phyloP scores from a whole-genome alignment of 2,797 vertebrate species.

The Anguilla megastoma region DNA sequence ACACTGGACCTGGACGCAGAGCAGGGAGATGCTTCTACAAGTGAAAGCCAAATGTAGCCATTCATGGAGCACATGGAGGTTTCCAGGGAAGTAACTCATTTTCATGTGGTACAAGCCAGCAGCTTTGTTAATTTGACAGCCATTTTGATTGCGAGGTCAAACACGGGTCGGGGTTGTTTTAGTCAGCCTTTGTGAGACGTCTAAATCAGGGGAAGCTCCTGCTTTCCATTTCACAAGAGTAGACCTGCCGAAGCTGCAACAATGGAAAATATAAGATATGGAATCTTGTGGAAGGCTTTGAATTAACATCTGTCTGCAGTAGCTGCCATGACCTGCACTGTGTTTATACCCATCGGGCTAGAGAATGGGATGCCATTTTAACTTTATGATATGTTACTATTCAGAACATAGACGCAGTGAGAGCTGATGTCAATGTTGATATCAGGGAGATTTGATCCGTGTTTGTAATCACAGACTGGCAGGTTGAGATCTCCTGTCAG shows the following conservation, averaged over 20 bases:
- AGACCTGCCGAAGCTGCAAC: not conserved
- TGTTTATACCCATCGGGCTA: not conserved
- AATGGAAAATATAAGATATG: not conserved
- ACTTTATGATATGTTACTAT: slow-evolving; percentile 25
- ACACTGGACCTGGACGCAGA: not conserved
- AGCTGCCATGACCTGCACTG: not conserved
- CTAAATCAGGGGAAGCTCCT: not conserved
- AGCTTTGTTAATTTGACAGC: not conserved
- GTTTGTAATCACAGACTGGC: not conserved
- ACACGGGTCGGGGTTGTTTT: slow-evolving; percentile 5
- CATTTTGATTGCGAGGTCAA: not conserved
- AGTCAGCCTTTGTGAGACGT: not conserved
- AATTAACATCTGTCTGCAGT: not conserved
- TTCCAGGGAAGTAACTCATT: not conserved
- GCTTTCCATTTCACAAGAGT: not conserved
- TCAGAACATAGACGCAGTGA: not conserved
- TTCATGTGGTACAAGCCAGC: not conserved
- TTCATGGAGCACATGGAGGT: not conserved
- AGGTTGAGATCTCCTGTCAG: not conserved
- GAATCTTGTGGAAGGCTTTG: not conserved
- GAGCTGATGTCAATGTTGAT: not conserved
- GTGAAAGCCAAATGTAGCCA: not conserved
- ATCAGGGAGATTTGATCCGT: not conserved
- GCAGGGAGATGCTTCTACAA: not conserved
- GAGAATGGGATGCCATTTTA: slow-evolving; percentile 9